phyloP scores from a whole-genome alignment of 1,140 invertebrate species.

The Sycobia sp. region DNA sequence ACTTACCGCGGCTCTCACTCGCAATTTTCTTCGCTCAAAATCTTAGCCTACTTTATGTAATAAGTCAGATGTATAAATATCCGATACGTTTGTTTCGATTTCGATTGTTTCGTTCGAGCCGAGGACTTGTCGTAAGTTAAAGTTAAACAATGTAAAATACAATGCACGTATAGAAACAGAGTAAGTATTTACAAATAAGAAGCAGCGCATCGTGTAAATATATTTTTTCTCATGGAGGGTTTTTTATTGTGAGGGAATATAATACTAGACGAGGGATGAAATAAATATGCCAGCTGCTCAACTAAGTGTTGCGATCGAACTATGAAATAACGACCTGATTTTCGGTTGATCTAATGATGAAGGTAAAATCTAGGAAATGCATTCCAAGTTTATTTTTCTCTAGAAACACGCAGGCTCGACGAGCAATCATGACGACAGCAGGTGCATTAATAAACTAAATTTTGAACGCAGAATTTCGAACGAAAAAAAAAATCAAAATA shows the following conservation, averaged over 20 bases:
- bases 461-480: too few species aligned
- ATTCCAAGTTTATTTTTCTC: constrained; percentile 46
- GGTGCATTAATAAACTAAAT: not conserved
- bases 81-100: not conserved
- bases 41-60: too few species aligned
- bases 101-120: not conserved
- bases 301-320: not conserved
- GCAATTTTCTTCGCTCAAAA: too few species aligned
- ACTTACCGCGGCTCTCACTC: too few species aligned
- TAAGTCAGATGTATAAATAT: too few species aligned
- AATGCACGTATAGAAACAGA: not conserved
- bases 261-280: not conserved
- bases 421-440: not conserved
- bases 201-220: constrained; percentile 15
- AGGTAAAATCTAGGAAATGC: not conserved
- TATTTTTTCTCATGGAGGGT: constrained; percentile 12
- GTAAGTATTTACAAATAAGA: not conserved
- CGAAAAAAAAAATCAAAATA: too few species aligned
- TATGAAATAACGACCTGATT: not conserved
- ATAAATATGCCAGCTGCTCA: not conserved
- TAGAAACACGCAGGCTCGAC: constrained; percentile 36
- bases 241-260: constrained; percentile 3
- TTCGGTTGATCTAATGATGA: not conserved
- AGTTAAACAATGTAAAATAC: constrained; percentile 3
- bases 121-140: not conserved